A percentile compares a stretch with the other conserved stretches of the same genome.
Evolutionary conservation across 2,113 vertebrate species (phyloP).

Genomic region (Lampris megalopsis): DNA sequence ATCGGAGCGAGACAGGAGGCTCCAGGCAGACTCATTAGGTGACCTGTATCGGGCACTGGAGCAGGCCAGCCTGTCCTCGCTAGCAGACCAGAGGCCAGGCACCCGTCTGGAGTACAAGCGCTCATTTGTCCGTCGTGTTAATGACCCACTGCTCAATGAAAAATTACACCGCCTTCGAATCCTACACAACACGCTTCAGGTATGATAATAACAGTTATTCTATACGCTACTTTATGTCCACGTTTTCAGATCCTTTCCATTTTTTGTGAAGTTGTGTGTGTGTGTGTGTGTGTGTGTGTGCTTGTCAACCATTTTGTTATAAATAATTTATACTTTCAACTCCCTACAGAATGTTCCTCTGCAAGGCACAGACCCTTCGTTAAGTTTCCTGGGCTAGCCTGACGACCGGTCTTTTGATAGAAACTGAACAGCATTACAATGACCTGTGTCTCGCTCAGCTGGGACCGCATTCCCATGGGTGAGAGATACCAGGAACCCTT

Average conservation of each 20-base stretch:
- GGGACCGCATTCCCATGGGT: constrained; percentile 27
- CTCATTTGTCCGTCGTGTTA: constrained; percentile 93
- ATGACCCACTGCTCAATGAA: constrained; percentile 95
- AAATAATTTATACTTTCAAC: constrained; percentile 45
- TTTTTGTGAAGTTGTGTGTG: neutral
- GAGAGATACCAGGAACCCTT: constrained; percentile 50
- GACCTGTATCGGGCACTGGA: constrained; percentile 96
- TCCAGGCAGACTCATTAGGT: constrained; percentile 91
- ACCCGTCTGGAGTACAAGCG: constrained; percentile 94
- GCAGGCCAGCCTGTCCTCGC: constrained; percentile 90
- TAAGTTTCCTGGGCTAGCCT: constrained; percentile 90
- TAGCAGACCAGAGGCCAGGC: constrained; percentile 90
- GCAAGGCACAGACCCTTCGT: constrained; percentile 90
- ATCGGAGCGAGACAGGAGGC: constrained; percentile 80
- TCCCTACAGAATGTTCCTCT: constrained; percentile 88
- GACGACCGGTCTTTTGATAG: constrained; percentile 29
- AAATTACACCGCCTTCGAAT: constrained; percentile 96
- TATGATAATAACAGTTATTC: constrained; percentile 61
- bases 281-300: neutral
- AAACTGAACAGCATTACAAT: constrained; percentile 21
- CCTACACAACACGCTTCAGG: constrained; percentile 97
- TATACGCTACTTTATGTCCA: neutral
- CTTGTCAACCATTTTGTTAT: neutral
- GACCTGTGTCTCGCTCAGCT: constrained; percentile 54
- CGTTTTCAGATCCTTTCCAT: neutral